These are phyloP conservation scores for Corapipo altera DNA, from an alignment of 2,113 vertebrate genomes.

Conservation along the genomic window DNA sequence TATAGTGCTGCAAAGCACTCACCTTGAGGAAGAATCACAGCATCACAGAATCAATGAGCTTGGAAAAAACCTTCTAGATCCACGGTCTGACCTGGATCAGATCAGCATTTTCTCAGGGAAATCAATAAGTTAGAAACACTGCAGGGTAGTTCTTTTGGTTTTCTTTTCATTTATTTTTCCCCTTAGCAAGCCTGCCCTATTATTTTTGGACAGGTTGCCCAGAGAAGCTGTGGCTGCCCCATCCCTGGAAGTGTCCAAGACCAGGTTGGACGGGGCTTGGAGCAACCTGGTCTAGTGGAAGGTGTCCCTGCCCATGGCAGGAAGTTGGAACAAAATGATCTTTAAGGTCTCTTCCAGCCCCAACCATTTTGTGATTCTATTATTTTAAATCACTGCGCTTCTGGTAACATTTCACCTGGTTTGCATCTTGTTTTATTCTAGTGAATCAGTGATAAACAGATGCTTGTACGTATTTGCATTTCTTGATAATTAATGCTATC, in stretches of 20 bases:
- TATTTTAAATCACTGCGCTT: background rate
- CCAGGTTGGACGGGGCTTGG: rapidly evolving
- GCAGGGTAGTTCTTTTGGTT: background rate
- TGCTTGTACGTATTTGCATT: background rate
- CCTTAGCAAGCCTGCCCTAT: rapidly evolving
- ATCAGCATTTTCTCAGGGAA: background rate
- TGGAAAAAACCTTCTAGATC: background rate
- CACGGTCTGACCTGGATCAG: background rate
- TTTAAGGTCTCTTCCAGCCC: background rate
- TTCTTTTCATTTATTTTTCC: background rate
- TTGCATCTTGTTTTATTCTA: background rate
- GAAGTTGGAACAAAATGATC: rapidly evolving
- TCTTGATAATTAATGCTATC: background rate
- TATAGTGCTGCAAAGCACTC: rapidly evolving
- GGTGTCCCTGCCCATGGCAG: background rate
- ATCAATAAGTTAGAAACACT: background rate
- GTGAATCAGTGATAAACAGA: background rate
- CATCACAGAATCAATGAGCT: background rate
- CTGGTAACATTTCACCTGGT: background rate
- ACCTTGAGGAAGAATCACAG: background rate
- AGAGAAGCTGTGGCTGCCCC: background rate
- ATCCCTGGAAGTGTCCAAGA: background rate
- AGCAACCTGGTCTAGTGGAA: rapidly evolving
- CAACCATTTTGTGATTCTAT: background rate
- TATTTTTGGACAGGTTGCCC: background rate